Percentiles rank a stretch among this genome's conserved stretches.
Conservation (phyloP, 2,113 vertebrate species). For the Corythornis madagascariensis region DNA sequence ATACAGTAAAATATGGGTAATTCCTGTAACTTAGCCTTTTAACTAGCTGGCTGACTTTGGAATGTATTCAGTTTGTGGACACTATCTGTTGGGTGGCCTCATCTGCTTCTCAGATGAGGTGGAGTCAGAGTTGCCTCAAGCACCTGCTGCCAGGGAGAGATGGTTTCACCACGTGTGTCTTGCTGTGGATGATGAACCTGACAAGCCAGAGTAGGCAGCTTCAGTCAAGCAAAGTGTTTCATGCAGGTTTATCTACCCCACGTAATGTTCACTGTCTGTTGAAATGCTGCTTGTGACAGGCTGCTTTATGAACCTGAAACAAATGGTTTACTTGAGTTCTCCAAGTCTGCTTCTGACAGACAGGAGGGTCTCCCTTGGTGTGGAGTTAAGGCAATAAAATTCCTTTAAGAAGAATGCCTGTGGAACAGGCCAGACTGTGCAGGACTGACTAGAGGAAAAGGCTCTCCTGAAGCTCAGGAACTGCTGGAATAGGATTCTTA, state of each 20-base stretch:
- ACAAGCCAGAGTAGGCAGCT: neutral
- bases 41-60: neutral
- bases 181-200: neutral
- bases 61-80: neutral
- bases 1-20: neutral
- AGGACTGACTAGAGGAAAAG: neutral
- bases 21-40: neutral
- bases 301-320: neutral
- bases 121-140: neutral
- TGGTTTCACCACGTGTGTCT: fast-evolving
- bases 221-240: neutral
- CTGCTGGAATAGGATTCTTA: neutral
- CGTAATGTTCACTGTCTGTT: neutral
- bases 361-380: neutral
- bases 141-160: neutral
- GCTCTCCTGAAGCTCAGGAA: neutral
- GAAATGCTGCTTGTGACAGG: neutral
- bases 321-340: neutral
- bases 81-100: neutral
- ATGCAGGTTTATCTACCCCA: neutral
- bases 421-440: neutral
- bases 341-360: neutral
- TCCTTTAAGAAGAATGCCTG: neutral
- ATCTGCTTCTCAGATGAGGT: neutral
- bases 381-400: neutral